Percentiles rank a stretch among this genome's conserved stretches.
phyloP scores from a whole-genome alignment of 2,797 vertebrate genomes.

The Chaetodon trifasciatus region DNA sequence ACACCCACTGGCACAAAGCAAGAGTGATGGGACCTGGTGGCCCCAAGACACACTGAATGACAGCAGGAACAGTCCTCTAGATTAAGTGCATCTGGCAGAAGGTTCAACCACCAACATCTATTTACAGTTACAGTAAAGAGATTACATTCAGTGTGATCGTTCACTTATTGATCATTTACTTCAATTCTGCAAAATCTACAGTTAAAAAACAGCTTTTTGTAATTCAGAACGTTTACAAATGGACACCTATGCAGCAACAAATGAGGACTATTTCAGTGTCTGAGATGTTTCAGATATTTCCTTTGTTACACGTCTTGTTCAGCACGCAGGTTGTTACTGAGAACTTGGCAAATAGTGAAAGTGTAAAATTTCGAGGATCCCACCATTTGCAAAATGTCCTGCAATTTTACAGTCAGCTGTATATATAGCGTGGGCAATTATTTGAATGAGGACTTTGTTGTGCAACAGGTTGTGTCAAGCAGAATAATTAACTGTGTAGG shows the following conservation, averaged over 20 bases:
- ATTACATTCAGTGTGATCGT: no score
- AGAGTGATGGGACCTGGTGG: slow-evolving; percentile 31
- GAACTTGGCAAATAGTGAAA: neutral
- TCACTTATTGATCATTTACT: no score
- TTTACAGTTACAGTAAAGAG: neutral
- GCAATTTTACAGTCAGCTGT: neutral
- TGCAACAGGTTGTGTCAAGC: no score
- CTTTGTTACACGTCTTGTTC: neutral
- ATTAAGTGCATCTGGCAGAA: slow-evolving; percentile 44
- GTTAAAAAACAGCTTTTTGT: no score
- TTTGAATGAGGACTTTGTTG: neutral
- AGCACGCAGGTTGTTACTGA: neutral
- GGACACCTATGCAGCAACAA: neutral
- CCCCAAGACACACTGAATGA: slow-evolving; percentile 22
- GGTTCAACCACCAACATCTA: slow-evolving; percentile 26
- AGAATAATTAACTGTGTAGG: neutral
- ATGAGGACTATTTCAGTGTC: neutral
- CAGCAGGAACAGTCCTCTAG: slow-evolving; percentile 16
- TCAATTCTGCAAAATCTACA: neutral
- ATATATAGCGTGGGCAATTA: neutral
- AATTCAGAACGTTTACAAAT: neutral
- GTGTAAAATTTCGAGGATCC: neutral
- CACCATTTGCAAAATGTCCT: neutral
- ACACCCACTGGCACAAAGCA: slow-evolving; percentile 16
- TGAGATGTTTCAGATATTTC: neutral